A percentile compares a stretch with the other conserved stretches of the same genome.
These are phyloP conservation scores for Orthonevra nobilis DNA, from an alignment of 2,888 invertebrate genomes.

Conservation along the genomic window DNA sequence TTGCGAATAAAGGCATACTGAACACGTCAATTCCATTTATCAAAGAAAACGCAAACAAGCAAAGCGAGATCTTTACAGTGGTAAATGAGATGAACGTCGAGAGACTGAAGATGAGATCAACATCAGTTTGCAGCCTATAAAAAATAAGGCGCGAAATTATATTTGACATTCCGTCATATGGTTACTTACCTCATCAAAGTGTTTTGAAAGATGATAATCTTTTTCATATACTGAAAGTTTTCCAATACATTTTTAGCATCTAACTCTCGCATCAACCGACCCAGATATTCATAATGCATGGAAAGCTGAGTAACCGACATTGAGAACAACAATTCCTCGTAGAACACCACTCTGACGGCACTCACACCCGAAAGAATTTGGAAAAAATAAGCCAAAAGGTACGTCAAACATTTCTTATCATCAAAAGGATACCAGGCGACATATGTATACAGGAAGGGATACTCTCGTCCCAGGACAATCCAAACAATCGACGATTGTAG, in stretches of 20 bases:
- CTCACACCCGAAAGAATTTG: not conserved
- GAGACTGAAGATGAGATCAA: constrained; percentile 22
- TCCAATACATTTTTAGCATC: constrained; percentile 2
- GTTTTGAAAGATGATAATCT: constrained; percentile 23
- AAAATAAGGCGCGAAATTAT: not conserved
- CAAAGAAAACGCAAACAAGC: constrained; percentile 1
- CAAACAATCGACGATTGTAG: not conserved
- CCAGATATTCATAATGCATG: constrained; percentile 37
- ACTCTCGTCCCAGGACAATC: not conserved
- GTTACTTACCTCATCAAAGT: constrained; percentile 13
- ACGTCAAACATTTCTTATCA: not conserved
- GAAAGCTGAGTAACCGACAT: constrained; percentile 14
- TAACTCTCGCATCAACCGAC: not conserved
- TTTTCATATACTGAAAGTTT: not conserved
- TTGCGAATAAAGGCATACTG: not conserved
- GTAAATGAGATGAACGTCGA: constrained; percentile 22
- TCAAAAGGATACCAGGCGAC: constrained; percentile 5
- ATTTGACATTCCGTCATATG: too few relatives aligned
- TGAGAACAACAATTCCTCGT: constrained; percentile 26
- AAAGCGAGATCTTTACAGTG: not conserved
- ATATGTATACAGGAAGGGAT: constrained; percentile 1
- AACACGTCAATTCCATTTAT: not conserved
- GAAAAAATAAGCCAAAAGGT: not conserved
- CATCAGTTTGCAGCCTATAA: not conserved
- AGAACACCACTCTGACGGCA: not conserved